Evolutionary conservation across 2,797 vertebrate species (phyloP), one percentile per base, ranked within the genome.

Genomic region (Spondyliosoma cantharus): DNA sequence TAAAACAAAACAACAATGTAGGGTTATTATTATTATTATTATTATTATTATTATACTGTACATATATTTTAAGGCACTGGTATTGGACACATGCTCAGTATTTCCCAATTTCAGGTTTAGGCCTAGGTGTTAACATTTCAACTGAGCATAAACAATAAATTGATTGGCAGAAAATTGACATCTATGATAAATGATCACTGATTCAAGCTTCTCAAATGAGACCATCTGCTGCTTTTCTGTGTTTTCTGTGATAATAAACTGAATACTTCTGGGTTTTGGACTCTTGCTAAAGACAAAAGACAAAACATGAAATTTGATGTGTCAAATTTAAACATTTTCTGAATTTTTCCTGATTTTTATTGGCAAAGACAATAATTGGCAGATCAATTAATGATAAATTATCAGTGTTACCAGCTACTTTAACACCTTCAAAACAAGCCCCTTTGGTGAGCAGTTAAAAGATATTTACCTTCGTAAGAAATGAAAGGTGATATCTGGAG

Each of bases 291-390:
- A n/a, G n/a, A n/a, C n/a, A n/a, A n/a, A n/a, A 53, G 20, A 65
- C 42, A 74, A 74, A 66, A 42, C 17, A 68, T 70, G 11, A 6
- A 6, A 59, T 25, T 19, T 57, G 3, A 76, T 14, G 12, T 49
- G 19, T 61, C 37, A 37, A 1, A 29, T 27, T 53, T 17, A 2
- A 43, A 0, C 5, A 22, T 32, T 62, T 57, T 45, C 20, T n/a
- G 7, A 78, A 3, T 58, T 58, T 22, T 75, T 19, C 25, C 13
- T 37, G 13, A 27, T 50, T 75, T 75, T 62, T 48, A 60, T 14
- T 50, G 13, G 2, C 20, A 50, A 46, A 58, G 7, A 58, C 58
- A 71, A 3, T 16, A n/a, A 52, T 5, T 29, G 5, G 0, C 17
- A 19, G 16, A 49, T 22, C n/a, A 54, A 61, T 22, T 2, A 17